These are phyloP conservation scores for Hippocampus abdominalis DNA, from an alignment of 2,113 vertebrate species.

Conservation along the genomic window DNA sequence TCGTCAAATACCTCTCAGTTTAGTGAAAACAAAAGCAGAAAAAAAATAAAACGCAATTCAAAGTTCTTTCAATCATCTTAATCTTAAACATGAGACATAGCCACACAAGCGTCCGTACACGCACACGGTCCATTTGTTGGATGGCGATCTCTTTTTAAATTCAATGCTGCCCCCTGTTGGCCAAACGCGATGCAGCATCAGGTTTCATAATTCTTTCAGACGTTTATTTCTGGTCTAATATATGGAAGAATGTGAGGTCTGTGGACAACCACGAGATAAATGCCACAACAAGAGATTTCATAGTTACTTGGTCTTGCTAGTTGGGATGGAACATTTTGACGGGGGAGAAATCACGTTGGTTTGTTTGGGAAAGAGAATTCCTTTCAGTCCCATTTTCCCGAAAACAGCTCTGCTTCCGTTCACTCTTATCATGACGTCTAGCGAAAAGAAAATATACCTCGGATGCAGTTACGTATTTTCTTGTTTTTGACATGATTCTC, in stretches of 20 bases:
- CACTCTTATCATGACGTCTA: constrained; percentile 34
- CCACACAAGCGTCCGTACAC: too few species aligned
- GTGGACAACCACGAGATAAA: not conserved
- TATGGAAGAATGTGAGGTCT: not conserved
- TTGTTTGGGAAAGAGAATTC: constrained; percentile 33
- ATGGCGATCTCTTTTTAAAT: constrained; percentile 12
- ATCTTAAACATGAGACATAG: too few species aligned
- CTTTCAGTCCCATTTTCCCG: constrained; percentile 27
- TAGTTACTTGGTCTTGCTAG: constrained; percentile 1
- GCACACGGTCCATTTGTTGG: not conserved
- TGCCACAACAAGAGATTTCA: not conserved
- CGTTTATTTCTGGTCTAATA: not conserved
- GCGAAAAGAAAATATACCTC: not conserved
- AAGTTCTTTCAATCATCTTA: too few species aligned
- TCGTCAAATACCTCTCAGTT: too few species aligned
- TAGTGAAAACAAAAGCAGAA: too few species aligned
- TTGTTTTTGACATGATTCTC: constrained; percentile 14
- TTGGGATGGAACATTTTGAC: constrained; percentile 9
- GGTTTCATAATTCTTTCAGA: not conserved
- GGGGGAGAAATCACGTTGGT: constrained; percentile 11
- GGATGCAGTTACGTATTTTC: constrained; percentile 4
- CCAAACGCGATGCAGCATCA: not conserved
- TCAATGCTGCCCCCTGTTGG: constrained; percentile 47
- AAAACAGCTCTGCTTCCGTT: constrained; percentile 25
- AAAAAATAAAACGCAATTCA: too few species aligned